Conservation (phyloP, 2,797 vertebrate genomes). For the Sebastiscus tertius region DNA sequence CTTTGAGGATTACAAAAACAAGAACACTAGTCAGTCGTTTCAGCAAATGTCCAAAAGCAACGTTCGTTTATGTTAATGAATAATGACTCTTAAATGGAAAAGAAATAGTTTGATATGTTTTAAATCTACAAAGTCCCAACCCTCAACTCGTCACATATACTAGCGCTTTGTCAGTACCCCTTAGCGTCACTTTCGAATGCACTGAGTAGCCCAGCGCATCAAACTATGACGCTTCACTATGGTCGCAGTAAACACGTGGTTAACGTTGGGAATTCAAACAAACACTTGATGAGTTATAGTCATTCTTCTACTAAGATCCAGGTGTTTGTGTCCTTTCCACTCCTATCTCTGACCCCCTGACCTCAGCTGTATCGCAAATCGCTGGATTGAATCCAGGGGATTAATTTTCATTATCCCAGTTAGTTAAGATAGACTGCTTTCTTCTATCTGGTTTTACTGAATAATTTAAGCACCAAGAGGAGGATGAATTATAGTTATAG, state of each 20-base stretch:
- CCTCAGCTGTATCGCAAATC: conserved; percentile 11
- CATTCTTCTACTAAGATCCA: conserved; percentile 28
- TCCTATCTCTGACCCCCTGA: conserved; percentile 17
- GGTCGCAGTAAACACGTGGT: too few species aligned
- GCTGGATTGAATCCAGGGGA: conserved; percentile 52
- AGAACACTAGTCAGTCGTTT: not conserved
- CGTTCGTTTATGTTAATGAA: not conserved
- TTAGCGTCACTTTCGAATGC: too few species aligned
- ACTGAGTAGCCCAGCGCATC: too few species aligned
- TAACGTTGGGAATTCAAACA: too few species aligned
- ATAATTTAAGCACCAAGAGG: conserved; percentile 46
- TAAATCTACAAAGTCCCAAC: not conserved
- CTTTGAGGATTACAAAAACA: not conserved
- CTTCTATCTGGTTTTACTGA: conserved; percentile 31
- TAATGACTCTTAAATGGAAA: not conserved
- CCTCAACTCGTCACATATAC: too few species aligned
- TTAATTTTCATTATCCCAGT: conserved; percentile 53
- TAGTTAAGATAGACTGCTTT: conserved; percentile 51
- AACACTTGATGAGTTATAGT: conserved; percentile 87
- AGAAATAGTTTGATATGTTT: not conserved
- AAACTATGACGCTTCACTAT: too few species aligned
- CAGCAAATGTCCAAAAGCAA: not conserved
- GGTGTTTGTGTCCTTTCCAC: conserved; percentile 46
- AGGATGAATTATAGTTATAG: conserved; percentile 1
- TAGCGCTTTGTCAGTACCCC: too few species aligned